Conservation (phyloP, 2,888 invertebrate species). For the Notocelia uddmanniana region DNA sequence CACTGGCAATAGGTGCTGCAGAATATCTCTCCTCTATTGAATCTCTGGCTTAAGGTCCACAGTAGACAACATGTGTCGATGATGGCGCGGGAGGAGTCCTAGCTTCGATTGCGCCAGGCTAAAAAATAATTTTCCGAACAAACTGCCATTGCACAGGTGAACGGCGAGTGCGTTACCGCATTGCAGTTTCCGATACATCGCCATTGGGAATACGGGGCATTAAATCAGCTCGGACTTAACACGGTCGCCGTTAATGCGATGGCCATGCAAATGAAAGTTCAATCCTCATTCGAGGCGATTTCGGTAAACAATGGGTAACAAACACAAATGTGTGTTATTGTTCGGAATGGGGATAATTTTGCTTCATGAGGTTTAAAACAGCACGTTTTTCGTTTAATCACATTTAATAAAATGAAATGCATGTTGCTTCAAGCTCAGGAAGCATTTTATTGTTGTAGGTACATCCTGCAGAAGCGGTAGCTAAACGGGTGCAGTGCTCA, state of each 20-base stretch:
- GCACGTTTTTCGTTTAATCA: neutral
- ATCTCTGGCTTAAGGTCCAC: too few species aligned
- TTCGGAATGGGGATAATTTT: neutral
- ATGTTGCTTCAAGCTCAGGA: too few species aligned
- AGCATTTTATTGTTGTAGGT: too few species aligned
- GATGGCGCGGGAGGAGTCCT: too few species aligned
- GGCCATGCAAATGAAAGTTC: slow-evolving; percentile 45
- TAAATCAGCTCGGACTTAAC: slow-evolving; percentile 45
- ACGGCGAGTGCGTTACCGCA: slow-evolving; percentile 42
- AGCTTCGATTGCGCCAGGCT: neutral
- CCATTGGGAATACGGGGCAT: slow-evolving; percentile 43
- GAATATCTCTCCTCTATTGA: too few species aligned
- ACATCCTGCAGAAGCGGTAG: too few species aligned
- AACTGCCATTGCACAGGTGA: slow-evolving; percentile 31
- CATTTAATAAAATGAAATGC: neutral
- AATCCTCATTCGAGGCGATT: slow-evolving; percentile 39
- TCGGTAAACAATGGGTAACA: slow-evolving; percentile 34
- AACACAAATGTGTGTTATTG: slow-evolving; percentile 20
- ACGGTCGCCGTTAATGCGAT: slow-evolving; percentile 43
- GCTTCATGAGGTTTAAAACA: neutral
- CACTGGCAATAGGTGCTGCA: too few species aligned
- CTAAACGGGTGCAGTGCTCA: too few species aligned
- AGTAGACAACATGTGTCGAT: too few species aligned
- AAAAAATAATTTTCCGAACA: neutral
- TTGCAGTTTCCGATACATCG: slow-evolving; percentile 46